These are phyloP conservation scores for Leucophenga varia DNA, from an alignment of 1,140 invertebrate genomes.

Conservation along the genomic window DNA sequence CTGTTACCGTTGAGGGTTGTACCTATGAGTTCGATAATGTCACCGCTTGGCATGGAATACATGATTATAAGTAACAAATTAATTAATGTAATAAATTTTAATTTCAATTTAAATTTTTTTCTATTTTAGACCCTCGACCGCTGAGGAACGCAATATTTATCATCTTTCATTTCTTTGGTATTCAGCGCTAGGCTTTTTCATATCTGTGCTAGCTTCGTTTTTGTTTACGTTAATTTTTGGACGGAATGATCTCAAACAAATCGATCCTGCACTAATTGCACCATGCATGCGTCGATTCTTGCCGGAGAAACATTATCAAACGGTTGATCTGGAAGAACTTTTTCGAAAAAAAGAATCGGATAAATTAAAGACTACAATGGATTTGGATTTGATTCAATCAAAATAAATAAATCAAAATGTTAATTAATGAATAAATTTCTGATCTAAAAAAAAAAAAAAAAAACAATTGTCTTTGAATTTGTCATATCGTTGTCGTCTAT, in stretches of 20 bases:
- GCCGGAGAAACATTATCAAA: slow-evolving; percentile 30
- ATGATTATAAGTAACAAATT: slow-evolving; percentile 36
- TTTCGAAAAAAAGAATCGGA: too few species aligned
- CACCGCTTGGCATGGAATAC: slow-evolving; percentile 27
- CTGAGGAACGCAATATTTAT: slow-evolving; percentile 30
- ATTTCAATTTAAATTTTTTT: slow-evolving; percentile 2
- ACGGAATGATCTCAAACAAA: slow-evolving; percentile 30
- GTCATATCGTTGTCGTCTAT: too few species aligned
- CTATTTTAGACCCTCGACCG: slow-evolving; percentile 25
- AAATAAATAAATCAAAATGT: too few species aligned
- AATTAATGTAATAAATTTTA: background rate
- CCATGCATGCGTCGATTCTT: slow-evolving; percentile 41
- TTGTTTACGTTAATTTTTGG: slow-evolving; percentile 28
- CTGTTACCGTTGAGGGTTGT: slow-evolving; percentile 67
- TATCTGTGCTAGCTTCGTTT: slow-evolving; percentile 25
- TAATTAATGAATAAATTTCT: too few species aligned
- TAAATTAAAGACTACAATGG: too few species aligned
- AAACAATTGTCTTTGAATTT: too few species aligned
- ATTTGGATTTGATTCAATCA: too few species aligned
- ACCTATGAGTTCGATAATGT: slow-evolving; percentile 47
- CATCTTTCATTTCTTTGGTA: slow-evolving; percentile 47
- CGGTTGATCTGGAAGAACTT: slow-evolving; percentile 25
- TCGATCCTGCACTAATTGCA: slow-evolving; percentile 37
- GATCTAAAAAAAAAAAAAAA: too few species aligned
- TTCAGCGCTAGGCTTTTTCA: slow-evolving; percentile 29